phyloP scores from a whole-genome alignment of 2,888 invertebrate species.

The Amblyjoppa fuscipennis region DNA sequence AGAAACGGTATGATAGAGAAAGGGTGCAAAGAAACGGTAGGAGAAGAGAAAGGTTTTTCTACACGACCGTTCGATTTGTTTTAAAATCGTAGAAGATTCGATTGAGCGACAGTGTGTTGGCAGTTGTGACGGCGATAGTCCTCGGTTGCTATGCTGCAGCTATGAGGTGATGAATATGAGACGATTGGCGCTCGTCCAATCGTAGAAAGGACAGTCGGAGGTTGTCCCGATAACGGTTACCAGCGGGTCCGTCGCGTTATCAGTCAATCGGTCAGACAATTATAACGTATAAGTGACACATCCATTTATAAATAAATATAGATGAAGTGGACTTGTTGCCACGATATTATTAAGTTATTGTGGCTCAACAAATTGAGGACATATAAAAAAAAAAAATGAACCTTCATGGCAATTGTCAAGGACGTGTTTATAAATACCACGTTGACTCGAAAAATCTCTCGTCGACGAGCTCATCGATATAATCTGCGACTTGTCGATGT shows the following conservation, averaged over 20 bases:
- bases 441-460: no score
- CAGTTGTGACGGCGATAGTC: neutral
- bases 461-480: no score
- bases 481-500: no score
- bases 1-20: no score
- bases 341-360: neutral
- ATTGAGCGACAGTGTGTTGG: neutral
- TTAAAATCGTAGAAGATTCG: neutral
- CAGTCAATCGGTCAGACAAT: neutral
- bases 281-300: neutral
- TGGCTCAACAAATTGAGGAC: neutral
- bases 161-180: neutral
- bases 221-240: neutral
- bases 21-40: no score
- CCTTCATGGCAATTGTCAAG: no score
- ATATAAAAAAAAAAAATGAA: neutral
- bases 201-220: neutral
- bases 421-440: no score
- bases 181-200: neutral
- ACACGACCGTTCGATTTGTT: neutral
- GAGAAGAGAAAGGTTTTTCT: neutral
- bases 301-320: neutral
- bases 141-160: neutral
- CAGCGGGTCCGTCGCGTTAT: neutral
- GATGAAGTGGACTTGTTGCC: neutral